Evolutionary conservation across 2,888 invertebrate genomes (phyloP).

Genomic region (Eupithecia abbreviata): DNA sequence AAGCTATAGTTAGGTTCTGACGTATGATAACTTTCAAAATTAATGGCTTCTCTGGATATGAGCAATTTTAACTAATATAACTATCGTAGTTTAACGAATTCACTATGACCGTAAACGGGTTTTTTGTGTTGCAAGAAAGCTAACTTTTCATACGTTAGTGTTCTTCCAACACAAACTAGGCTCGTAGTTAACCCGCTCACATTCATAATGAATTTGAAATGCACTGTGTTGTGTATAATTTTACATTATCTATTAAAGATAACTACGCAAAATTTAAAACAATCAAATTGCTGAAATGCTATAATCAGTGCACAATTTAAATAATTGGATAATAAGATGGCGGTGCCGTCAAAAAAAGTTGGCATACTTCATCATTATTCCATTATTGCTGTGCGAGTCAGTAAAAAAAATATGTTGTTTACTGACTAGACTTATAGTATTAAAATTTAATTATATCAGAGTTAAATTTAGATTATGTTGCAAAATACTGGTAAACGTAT

Average conservation of each 20-base stretch:
- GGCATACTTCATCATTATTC: slow-evolving; percentile 32
- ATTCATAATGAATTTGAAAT: neutral
- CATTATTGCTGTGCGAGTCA: slow-evolving; percentile 44
- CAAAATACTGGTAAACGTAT: slow-evolving; percentile 55
- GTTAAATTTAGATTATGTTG: slow-evolving; percentile 50
- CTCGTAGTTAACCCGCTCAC: neutral
- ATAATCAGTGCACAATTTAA: slow-evolving; percentile 3
- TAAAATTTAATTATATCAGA: slow-evolving; percentile 49
- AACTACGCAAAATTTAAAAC: slow-evolving; percentile 1
- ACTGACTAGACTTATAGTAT: slow-evolving; percentile 14
- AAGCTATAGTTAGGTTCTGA: slow-evolving; percentile 1
- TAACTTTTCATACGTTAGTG: neutral
- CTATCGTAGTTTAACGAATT: neutral
- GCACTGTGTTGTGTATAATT: neutral
- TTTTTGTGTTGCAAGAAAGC: neutral
- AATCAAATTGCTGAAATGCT: neutral
- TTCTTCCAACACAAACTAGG: neutral
- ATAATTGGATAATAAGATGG: slow-evolving; percentile 6
- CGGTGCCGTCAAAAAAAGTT: slow-evolving; percentile 33
- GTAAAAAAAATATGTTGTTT: slow-evolving; percentile 23
- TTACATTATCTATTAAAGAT: too few species aligned
- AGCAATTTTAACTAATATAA: neutral
- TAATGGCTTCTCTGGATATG: too few species aligned
- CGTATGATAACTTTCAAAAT: too few species aligned
- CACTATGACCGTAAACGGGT: neutral